Evolutionary conservation across 2,797 vertebrate species (phyloP), one percentile per base, ranked within the genome.

Genomic region (Falco naumanni): DNA sequence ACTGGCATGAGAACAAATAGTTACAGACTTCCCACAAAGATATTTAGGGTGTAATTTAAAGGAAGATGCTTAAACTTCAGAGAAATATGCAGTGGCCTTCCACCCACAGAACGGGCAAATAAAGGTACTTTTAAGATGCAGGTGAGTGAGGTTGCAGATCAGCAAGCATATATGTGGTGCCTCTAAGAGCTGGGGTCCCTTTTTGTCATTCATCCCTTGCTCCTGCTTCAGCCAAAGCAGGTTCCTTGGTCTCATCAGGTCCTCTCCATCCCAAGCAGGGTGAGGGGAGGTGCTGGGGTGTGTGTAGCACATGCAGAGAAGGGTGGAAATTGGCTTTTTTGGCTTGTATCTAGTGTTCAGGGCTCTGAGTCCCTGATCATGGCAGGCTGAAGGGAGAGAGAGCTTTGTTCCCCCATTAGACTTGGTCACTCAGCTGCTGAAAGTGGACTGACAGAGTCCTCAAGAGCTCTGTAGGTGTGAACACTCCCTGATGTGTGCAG

Each of bases 401-500:
- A 63, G 9, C 13, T 76, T 57, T 76, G 4, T 26, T 66, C 7
- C 2, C 4, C 5, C 3, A 2, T 17, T 3, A 1, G 18, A 16
- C 39, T 53, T 41, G 17, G 43, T 78, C 18, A 54, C 11, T 48
- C 21, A 71, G n/a, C 3, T 19, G 28, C 5, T 34, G 33, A 59
- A 66, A 11, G 61, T 17, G 37, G 26, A 31, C 17, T 16, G 28
- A 33, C 22, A 16, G 1, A 1, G 14, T 11, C 39, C 11, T 2
- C n/a, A 75, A 66, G 39, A 81, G 4, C 28, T 84, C 57, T 71
- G 22, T 15, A 41, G 24, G 9, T 33, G 31, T 53, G 37, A 41
- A 13, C 10, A 34, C 8, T 31, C 3, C 4, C 11, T 0, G 0
- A 3, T 18, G 4, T 45, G 5, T 61, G 11, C 25, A 60, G 51